phyloP scores from a whole-genome alignment of 2,888 invertebrate species.

The Cenopis cana region DNA sequence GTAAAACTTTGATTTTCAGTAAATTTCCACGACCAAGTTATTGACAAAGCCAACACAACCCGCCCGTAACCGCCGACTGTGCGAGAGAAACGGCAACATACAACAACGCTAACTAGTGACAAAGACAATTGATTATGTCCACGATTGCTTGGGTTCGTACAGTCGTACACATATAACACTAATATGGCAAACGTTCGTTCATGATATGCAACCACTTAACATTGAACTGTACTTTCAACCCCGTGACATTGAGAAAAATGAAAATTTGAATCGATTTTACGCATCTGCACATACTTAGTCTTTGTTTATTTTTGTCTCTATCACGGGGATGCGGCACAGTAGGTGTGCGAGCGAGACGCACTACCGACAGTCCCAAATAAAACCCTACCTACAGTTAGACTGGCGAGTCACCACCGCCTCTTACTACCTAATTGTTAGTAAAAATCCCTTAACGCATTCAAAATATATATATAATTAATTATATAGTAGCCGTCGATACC shows the following conservation, averaged over 20 bases:
- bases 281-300: constrained; percentile 3
- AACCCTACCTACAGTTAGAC: constrained; percentile 63
- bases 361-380: constrained; percentile 54
- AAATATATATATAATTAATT: constrained; percentile 79
- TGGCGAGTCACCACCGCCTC: constrained; percentile 60
- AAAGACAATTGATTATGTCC: constrained; percentile 78
- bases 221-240: constrained; percentile 29
- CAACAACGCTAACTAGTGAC: constrained; percentile 59
- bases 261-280: background rate
- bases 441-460: constrained; percentile 84
- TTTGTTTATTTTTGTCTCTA: constrained; percentile 24
- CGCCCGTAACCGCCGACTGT: constrained; percentile 44
- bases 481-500: constrained; percentile 73
- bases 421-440: constrained; percentile 82
- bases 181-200: constrained; percentile 79
- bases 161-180: constrained; percentile 68
- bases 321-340: constrained; percentile 35
- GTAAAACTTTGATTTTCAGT: background rate
- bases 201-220: constrained; percentile 69
- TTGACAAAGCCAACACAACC: constrained; percentile 27
- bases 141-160: constrained; percentile 71
- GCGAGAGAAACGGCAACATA: constrained; percentile 58
- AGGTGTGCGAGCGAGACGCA: constrained; percentile 58
- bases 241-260: constrained; percentile 16
- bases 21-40: background rate